Base-by-base conservation (phyloP, 2,888 invertebrate species). In the Spodoptera exigua region DNA sequence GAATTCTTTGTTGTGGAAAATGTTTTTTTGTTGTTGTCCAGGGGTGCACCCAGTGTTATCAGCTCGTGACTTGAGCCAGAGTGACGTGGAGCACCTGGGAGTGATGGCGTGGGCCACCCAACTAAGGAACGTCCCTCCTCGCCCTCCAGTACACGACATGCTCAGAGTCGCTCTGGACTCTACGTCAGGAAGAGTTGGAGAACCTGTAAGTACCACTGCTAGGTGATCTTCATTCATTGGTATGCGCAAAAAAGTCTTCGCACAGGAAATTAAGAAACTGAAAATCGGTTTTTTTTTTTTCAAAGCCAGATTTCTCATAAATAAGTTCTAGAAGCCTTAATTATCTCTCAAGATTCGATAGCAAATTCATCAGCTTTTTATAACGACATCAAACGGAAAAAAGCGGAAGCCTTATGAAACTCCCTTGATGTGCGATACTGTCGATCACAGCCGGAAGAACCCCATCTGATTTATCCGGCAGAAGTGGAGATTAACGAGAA, bases 81-180 rank as follows among this genome's bases (percentile, higher is more conserved):
- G 97, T 37, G 98, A 99, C 85, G 98, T 98, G 5, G 99, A 99
- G 85, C 99, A 99, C 93, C 95, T 99, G 74, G 99, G 98, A 10
- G 98, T 99, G 59, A 99, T 99, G 99, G 98, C 99, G 0, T 99
- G 99, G 91, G 98, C 98, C 0, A 98, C 99, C 0, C 96, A 98
- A 86, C 97, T 98, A 91, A 97, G 98, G 76, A 98, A 98, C 96
- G 96, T 98, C 34, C 96, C 97, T 27, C 97, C 98, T 58, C 94
- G 97, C 44, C 97, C 97, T 11, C 97, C 97, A 5, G 95, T 98
- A 0, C 97, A 97, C 61, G 98, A 98, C 81, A 95, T 98, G 91
- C 95, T 98, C 53, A 95, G 96, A 62, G 96, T 98, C 0, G 96
- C 96, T 46, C 94, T 97, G 61, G 97, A 98, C 81, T 96, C 97